phyloP scores from a whole-genome alignment of 1,140 invertebrate species.

The Trissolcus basalis region DNA sequence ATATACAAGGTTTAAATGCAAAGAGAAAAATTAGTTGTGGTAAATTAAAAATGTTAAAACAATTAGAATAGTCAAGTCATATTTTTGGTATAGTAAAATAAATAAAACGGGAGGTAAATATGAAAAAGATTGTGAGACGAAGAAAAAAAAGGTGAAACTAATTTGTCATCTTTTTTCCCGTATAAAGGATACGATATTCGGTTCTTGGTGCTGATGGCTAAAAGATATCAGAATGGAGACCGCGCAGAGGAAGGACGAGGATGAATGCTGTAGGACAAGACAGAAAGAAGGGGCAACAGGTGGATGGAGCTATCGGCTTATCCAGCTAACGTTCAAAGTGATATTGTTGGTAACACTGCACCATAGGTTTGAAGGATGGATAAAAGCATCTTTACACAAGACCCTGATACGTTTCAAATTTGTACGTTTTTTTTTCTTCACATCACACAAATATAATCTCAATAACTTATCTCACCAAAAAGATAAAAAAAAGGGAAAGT shows the following conservation, averaged over 20 bases:
- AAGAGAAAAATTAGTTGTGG: too few species aligned
- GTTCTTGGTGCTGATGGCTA: conserved; percentile 32
- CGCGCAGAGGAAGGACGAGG: conserved; percentile 56
- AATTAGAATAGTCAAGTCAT: too few species aligned
- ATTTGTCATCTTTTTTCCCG: conserved; percentile 47
- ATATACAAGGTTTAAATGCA: too few species aligned
- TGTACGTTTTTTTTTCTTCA: neutral
- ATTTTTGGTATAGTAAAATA: conserved; percentile 35
- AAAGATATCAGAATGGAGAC: conserved; percentile 34
- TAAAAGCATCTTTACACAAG: conserved; percentile 22
- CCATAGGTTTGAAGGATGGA: conserved; percentile 47
- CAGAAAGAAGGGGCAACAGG: conserved; percentile 75
- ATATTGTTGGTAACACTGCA: conserved; percentile 62
- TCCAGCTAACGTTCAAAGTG: conserved; percentile 71
- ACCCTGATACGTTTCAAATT: neutral
- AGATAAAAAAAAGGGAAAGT: too few species aligned
- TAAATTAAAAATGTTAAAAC: too few species aligned
- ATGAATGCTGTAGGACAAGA: conserved; percentile 51
- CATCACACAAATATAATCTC: neutral
- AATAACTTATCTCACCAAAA: too few species aligned
- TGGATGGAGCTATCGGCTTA: conserved; percentile 75
- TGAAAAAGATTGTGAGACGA: conserved; percentile 26
- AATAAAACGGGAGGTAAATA: conserved; percentile 31
- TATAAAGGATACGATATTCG: conserved; percentile 44
- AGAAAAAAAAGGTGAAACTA: conserved; percentile 39